phyloP scores from a whole-genome alignment of 2,113 vertebrate species.

The Hippopotamus amphibius region DNA sequence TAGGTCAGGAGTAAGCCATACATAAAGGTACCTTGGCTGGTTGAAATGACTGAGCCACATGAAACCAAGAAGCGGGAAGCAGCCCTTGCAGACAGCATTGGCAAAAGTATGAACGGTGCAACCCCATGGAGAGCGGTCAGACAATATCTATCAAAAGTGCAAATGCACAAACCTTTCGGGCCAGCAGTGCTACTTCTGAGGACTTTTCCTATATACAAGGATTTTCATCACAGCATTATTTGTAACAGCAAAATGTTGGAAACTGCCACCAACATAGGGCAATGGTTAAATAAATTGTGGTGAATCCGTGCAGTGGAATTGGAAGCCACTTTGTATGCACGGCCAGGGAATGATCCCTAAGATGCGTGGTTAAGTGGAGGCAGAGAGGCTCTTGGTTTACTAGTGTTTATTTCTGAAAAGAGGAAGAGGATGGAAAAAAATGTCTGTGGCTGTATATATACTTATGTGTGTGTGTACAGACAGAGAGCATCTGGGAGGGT shows the following conservation, averaged over 20 bases:
- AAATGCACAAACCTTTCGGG: background rate
- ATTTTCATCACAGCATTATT: slow-evolving; percentile 37
- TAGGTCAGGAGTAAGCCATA: background rate
- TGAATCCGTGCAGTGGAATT: background rate
- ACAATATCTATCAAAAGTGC: background rate
- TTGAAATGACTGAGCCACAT: background rate
- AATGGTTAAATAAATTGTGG: background rate
- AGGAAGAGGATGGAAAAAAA: background rate
- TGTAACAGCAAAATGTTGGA: background rate
- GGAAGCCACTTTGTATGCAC: background rate
- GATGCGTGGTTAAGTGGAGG: background rate
- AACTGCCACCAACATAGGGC: background rate
- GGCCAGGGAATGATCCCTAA: background rate
- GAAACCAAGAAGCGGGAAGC: background rate
- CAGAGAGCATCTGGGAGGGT: background rate
- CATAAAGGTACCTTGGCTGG: background rate
- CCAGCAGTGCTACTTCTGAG: background rate
- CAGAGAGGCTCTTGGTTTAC: background rate
- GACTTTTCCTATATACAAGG: background rate
- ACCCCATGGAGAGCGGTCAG: background rate
- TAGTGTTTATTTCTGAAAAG: background rate
- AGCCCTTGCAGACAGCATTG: rapidly evolving
- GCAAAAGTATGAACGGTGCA: too few species aligned
- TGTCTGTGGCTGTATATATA: background rate
- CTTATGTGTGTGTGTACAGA: background rate